Evolutionary conservation across 1,140 invertebrate species (phyloP).

Genomic region (Brachionus koreanus): DNA sequence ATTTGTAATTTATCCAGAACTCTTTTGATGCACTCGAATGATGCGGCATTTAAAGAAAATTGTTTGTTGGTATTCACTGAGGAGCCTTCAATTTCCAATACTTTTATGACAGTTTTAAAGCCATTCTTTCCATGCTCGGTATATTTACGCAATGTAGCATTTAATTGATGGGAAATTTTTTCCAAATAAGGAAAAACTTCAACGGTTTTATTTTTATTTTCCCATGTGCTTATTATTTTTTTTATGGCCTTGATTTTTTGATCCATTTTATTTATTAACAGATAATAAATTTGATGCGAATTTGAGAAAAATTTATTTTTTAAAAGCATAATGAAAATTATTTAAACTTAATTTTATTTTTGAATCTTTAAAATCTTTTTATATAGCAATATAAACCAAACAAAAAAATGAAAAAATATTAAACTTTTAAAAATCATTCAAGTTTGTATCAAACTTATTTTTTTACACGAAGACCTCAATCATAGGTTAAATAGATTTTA

Average conservation of each 20-base stretch:
- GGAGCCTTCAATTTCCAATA: not conserved
- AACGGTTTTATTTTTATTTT: not conserved
- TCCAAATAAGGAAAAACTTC: not conserved
- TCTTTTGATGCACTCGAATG: not conserved
- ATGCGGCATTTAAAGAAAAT: not conserved
- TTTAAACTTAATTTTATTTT: too few relatives aligned
- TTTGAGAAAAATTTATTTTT: not conserved
- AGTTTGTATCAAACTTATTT: too few relatives aligned
- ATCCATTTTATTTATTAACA: not conserved
- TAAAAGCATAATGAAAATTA: not conserved
- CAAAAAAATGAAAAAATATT: too few relatives aligned
- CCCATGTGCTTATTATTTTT: not conserved
- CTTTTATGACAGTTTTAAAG: not conserved
- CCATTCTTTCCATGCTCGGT: not conserved
- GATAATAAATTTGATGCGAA: not conserved
- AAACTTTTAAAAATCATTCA: too few relatives aligned
- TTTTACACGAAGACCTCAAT: too few relatives aligned
- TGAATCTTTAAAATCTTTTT: too few relatives aligned
- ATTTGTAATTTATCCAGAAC: not conserved
- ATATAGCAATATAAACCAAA: too few relatives aligned
- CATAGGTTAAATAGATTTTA: too few relatives aligned
- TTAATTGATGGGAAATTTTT: not conserved
- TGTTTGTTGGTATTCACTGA: not conserved
- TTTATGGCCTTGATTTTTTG: not conserved
- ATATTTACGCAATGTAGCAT: not conserved